Percentiles rank a stretch among this genome's conserved stretches.
These are phyloP conservation scores for Drosophila tripunctata DNA, from an alignment of 2,888 invertebrate species.

Conservation along the genomic window DNA sequence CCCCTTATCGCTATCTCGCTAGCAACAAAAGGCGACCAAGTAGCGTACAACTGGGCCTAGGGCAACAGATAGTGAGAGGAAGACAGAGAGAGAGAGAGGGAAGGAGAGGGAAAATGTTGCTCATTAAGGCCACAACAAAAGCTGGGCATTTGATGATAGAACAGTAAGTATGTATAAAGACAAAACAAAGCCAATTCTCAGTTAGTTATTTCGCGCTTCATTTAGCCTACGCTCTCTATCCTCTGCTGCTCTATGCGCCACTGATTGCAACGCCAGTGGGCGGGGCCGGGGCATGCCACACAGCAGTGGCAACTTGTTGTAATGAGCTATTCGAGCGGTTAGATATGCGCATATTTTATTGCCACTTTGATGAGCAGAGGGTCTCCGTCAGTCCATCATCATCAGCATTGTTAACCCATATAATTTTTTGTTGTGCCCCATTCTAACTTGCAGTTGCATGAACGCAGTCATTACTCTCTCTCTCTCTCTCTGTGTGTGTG, in stretches of 20 bases:
- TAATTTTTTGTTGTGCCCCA: conserved; percentile 41
- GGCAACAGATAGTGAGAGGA: neutral
- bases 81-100: neutral
- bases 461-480: conserved; percentile 56
- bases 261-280: conserved; percentile 9
- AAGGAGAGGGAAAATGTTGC: conserved; percentile 53
- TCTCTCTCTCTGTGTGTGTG: no score
- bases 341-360: conserved; percentile 69
- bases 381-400: no score
- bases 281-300: neutral
- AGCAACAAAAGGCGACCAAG: conserved; percentile 38
- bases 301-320: conserved; percentile 17
- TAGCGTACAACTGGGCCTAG: conserved; percentile 30
- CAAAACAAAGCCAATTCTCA: conserved; percentile 10
- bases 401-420: conserved; percentile 46
- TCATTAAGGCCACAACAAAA: conserved; percentile 78
- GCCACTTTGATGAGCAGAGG: conserved; percentile 70
- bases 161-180: neutral
- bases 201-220: conserved; percentile 21
- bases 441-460: conserved; percentile 44
- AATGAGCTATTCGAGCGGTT: conserved; percentile 60
- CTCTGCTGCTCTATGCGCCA: neutral
- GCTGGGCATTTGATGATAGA: conserved; percentile 8
- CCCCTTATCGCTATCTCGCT: neutral
- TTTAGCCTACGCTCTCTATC: conserved; percentile 1